Percentiles rank a stretch among this genome's conserved stretches.
Evolutionary conservation across 1,140 invertebrate species (phyloP).

Genomic region (Procambarus clarkii): DNA sequence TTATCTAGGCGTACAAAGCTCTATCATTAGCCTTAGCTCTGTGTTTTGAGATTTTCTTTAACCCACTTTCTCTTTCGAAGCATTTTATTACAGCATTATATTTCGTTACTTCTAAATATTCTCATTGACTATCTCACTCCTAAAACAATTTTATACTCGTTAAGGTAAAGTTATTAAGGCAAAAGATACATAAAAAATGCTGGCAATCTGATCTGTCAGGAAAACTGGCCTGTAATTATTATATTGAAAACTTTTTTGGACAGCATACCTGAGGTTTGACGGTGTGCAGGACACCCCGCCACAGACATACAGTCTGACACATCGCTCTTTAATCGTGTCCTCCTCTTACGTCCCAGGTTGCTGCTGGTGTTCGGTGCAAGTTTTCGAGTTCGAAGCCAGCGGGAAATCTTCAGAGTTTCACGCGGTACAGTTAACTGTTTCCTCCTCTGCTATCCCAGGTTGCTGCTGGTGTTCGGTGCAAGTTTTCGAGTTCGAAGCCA

Average conservation of each 20-base stretch:
- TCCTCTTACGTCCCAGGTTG: too few species aligned
- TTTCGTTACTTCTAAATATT: too few species aligned
- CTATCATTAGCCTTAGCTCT: too few species aligned
- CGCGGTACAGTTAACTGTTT: neutral
- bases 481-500: constrained; percentile 51
- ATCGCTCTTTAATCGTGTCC: neutral
- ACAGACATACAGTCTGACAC: neutral
- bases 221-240: neutral
- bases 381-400: constrained; percentile 46
- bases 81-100: too few species aligned
- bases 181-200: neutral
- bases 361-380: constrained; percentile 4
- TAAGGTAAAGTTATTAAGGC: too few species aligned
- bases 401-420: constrained; percentile 35
- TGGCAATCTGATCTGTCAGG: neutral
- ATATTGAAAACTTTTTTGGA: neutral
- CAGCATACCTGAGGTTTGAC: neutral
- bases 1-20: too few species aligned
- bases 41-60: too few species aligned
- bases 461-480: neutral
- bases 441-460: neutral
- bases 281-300: neutral
- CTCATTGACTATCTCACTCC: too few species aligned
- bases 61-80: too few species aligned
- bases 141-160: too few species aligned